Base-by-base conservation (phyloP, 1,140 invertebrate species). In the Drosophila nannoptera region DNA sequence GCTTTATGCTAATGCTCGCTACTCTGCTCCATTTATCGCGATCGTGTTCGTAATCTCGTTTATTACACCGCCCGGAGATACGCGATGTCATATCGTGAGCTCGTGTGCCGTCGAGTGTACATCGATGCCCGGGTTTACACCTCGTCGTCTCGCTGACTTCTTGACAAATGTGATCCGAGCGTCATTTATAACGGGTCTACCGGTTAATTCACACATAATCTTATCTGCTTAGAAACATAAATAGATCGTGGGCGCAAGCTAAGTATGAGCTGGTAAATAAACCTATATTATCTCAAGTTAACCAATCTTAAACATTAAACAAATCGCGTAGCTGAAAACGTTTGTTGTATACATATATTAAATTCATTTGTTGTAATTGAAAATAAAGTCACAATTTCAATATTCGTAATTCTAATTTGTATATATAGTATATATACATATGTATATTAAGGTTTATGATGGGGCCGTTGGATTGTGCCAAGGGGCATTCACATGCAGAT, bases 401-500 rank as follows among this genome's bases (percentile, higher is more conserved):
- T 69, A 69, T 69, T 22, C 22, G 50, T 63, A 55, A 56, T 65
- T 49, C 12, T 50, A 64, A 42, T 38, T 11, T 46, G 16, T 45
- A 53, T 50, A 40, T 58, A 64, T 63, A 31, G 5, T 16, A 2
- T 43, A 58, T 43, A 38, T 16, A 55, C 54, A 71, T 71, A 61
- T 38, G 46, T 43, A 56, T 22, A 22, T 22, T 22, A 22, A 22
- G 22, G 32, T 58, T 43, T 22, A 48, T 62, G 43, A 61, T 67
- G 43, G 40, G 31, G 60, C 74, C 31, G 29, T 43, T 66, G 33
- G 60, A 62, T 60, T 12, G 52, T 52, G 9, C 61, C 69, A 38
- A 32, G 33, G 12, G 58, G 69, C 56, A 73, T 82, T 55, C 63
- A 73, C 75, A 72, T 72, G 71, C 68, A 65, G 77, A 81, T 81